Conservation (phyloP, 1,140 invertebrate genomes). For the Hyposmocoma kahamanoa region DNA sequence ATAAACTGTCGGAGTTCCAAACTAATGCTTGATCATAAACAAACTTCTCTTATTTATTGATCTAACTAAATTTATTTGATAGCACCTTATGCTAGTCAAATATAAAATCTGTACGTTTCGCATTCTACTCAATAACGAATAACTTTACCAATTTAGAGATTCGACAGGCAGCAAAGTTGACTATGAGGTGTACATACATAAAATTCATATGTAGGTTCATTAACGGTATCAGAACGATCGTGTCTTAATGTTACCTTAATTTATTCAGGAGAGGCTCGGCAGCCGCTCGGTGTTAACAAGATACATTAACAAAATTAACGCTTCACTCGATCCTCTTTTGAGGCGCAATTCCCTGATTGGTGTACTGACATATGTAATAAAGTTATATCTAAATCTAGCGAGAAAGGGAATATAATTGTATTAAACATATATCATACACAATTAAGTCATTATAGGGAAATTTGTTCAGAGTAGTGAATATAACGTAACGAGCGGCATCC, state of each 20-base stretch:
- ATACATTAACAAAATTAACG: constrained; percentile 64
- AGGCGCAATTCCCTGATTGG: constrained; percentile 54
- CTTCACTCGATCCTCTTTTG: constrained; percentile 41
- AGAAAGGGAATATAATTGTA: neutral
- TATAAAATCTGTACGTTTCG: too few species aligned
- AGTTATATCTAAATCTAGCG: neutral
- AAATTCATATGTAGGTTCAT: constrained; percentile 28
- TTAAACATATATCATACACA: neutral
- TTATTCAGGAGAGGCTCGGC: constrained; percentile 37
- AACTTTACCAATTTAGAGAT: too few species aligned
- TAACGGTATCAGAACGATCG: constrained; percentile 28
- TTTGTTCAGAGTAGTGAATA: constrained; percentile 29
- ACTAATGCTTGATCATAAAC: constrained; percentile 23
- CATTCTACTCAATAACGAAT: too few species aligned
- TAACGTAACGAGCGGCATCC: constrained; percentile 44
- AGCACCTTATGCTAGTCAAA: too few species aligned
- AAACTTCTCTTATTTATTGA: constrained; percentile 15
- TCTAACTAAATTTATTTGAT: too few species aligned
- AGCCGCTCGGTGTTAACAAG: constrained; percentile 42
- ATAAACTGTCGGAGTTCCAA: constrained; percentile 9
- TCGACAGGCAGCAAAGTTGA: too few species aligned
- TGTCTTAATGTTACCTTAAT: constrained; percentile 39
- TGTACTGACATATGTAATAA: constrained; percentile 30
- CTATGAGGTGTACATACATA: neutral
- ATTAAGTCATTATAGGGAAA: constrained; percentile 21